These are phyloP conservation scores for Pogona vitticeps DNA, from an alignment of 2,113 vertebrate species.

Conservation along the genomic window DNA sequence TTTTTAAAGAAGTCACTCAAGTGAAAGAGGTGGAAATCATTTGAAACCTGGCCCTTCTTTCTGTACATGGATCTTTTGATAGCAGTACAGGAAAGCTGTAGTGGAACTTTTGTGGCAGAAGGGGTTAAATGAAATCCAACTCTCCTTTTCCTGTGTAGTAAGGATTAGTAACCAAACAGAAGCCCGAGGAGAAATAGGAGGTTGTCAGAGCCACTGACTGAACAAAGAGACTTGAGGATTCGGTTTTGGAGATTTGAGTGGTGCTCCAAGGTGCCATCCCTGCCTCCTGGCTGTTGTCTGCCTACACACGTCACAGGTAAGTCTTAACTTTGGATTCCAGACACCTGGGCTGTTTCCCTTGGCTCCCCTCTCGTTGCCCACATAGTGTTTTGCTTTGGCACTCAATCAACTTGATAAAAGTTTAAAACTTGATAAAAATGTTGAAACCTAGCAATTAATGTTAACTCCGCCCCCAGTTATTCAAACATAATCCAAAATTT, in stretches of 20 bases:
- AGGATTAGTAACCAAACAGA: conserved; percentile 68
- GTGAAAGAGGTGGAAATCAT: conserved; percentile 37
- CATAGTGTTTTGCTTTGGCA: background rate
- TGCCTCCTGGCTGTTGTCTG: conserved; percentile 9
- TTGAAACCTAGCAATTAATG: too few relatives aligned
- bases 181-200: conserved; percentile 44
- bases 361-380: background rate
- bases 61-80: background rate
- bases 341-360: background rate
- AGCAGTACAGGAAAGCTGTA: conserved; percentile 43
- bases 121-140: conserved; percentile 74
- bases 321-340: background rate
- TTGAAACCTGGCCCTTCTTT: background rate
- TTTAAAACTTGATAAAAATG: conserved; percentile 4
- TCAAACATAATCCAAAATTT: background rate
- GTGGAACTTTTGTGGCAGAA: conserved; percentile 48
- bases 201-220: conserved; percentile 36
- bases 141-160: conserved; percentile 70
- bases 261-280: conserved; percentile 9
- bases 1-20: background rate
- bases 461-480: background rate
- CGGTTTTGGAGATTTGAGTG: background rate
- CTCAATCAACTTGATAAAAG: background rate
- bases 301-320: conserved; percentile 55
- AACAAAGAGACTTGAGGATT: background rate